Evolutionary conservation across 2,113 vertebrate genomes (phyloP), one percentile per base, ranked within the genome.

Genomic region (Macrotis lagotis): DNA sequence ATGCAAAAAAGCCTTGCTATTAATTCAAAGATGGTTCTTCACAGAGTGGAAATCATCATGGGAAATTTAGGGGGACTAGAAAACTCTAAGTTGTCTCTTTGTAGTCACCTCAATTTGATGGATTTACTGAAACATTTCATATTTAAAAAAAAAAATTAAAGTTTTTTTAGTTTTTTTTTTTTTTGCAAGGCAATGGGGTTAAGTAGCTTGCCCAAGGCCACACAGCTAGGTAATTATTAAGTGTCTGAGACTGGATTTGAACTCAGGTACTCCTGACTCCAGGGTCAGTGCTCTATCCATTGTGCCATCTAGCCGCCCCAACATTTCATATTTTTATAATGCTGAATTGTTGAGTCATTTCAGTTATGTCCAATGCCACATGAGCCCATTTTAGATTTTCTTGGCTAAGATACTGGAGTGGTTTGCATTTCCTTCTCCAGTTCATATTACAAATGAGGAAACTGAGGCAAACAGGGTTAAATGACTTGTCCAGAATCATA

Each of bases 1-100:
- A 97, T 95, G 97, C 95, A 93, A 66, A 88, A 88, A 96, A 97
- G 96, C 92, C 96, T 92, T 94, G 96, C 95, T 95, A 90, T 96
- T 97, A 95, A 96, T 92, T 92, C 59, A 50, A 91, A 37, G 95
- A 96, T 96, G 95, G 95, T 95, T 83, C 92, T 95, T 96, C 50
- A 25, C 52, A 88, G 95, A 92, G 94, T 52, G 74, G 94, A 92
- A 47, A 50, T 83, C n/a, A 44, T 83, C 6, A 44, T 3, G 91
- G 91, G 94, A 91, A 92, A 19, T 89, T 95, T 95, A 95, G 95
- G 96, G 92, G 97, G 94, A 96, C 95, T 94, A 92, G 50, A 90
- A 91, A 90, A 96, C 93, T 91, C 93, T 53, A 97, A 95, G 93
- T 96, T 1, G 50, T 51, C 59, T 88, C 96, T 94, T 91, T 92